These are phyloP conservation scores for Saxidomus purpurata DNA, from an alignment of 1,140 invertebrate species.

Conservation along the genomic window DNA sequence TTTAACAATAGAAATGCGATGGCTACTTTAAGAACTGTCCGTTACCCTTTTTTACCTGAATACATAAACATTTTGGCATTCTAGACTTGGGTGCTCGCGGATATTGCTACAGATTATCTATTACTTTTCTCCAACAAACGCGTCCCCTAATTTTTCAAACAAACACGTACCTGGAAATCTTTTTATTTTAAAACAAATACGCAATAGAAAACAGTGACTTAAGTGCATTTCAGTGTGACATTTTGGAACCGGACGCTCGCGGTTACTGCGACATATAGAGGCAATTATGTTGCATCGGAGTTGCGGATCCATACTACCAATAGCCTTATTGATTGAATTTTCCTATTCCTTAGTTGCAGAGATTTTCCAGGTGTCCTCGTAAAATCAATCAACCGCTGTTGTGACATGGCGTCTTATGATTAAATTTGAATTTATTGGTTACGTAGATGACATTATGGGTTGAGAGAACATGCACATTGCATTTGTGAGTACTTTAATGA, in stretches of 20 bases:
- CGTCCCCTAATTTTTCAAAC: background rate
- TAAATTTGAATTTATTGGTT: background rate
- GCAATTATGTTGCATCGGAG: background rate
- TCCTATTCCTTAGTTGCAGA: conserved; percentile 5
- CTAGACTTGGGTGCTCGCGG: too few relatives aligned
- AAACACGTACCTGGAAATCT: background rate
- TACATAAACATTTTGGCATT: too few relatives aligned
- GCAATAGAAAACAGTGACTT: too few relatives aligned
- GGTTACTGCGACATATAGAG: conserved; percentile 6
- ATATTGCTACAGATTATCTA: too few relatives aligned
- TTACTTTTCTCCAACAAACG: too few relatives aligned
- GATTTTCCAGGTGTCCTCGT: conserved; percentile 16
- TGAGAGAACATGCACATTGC: background rate
- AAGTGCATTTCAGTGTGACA: too few relatives aligned
- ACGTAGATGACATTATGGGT: background rate
- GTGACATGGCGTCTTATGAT: conserved; percentile 5
- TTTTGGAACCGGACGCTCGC: background rate
- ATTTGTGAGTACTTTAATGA: background rate
- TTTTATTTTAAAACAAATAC: too few relatives aligned
- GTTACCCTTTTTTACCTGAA: too few relatives aligned
- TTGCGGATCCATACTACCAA: background rate
- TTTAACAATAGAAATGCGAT: too few relatives aligned
- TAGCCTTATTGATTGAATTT: conserved; percentile 10
- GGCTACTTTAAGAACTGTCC: too few relatives aligned
- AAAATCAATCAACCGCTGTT: conserved; percentile 2